These are phyloP conservation scores for Alligator sinensis DNA, from an alignment of 2,113 vertebrate genomes.

Conservation along the genomic window DNA sequence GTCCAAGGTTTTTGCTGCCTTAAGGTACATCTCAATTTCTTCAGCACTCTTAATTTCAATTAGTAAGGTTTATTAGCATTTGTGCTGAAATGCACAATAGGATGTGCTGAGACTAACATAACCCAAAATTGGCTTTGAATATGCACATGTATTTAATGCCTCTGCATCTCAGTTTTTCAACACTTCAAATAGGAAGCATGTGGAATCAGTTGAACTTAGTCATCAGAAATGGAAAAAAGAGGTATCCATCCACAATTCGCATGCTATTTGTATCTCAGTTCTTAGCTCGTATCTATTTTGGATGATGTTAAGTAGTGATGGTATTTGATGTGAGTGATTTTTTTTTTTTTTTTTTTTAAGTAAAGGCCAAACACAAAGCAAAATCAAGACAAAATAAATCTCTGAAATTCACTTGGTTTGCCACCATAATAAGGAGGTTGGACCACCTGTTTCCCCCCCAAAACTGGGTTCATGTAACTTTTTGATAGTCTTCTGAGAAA, in stretches of 20 bases:
- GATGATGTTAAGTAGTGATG: background rate
- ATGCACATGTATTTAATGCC: no score
- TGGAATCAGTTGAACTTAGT: no score
- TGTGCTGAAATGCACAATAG: no score
- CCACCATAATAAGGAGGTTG: background rate
- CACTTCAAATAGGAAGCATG: no score
- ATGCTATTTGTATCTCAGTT: background rate
- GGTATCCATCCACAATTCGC: background rate
- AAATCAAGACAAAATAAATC: background rate
- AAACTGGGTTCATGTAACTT: background rate
- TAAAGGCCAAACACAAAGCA: background rate
- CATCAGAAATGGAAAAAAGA: no score
- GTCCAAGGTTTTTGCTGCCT: fast-evolving
- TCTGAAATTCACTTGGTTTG: background rate
- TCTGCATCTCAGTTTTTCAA: no score
- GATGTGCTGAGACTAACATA: no score
- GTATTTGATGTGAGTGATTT: background rate
- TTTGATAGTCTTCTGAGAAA: background rate
- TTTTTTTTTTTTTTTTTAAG: background rate
- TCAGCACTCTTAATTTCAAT: no score
- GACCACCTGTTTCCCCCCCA: background rate
- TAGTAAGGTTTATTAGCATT: no score
- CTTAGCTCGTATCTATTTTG: background rate
- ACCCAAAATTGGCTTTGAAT: no score
- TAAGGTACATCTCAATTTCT: no score